Conservation (phyloP, 2,888 invertebrate species). For the Ophioninae sp. region DNA sequence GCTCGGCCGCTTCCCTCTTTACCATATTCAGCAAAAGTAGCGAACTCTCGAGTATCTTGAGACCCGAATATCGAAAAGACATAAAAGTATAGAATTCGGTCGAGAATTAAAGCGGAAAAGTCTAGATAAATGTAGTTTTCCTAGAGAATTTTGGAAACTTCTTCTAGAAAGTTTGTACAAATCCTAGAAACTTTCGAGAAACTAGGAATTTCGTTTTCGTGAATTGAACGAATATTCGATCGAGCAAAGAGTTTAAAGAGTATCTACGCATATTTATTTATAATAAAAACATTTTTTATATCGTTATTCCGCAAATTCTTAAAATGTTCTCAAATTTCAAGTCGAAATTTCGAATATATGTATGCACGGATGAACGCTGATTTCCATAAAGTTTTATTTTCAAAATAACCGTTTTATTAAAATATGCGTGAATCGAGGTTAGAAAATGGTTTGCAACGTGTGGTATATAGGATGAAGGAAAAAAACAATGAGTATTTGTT, state of each 20-base stretch:
- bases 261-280: background rate
- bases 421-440: background rate
- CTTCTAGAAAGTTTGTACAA: too few relatives aligned
- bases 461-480: background rate
- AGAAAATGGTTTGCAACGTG: background rate
- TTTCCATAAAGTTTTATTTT: background rate
- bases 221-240: background rate
- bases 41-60: slow-evolving; percentile 74
- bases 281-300: background rate
- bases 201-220: too few relatives aligned
- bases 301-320: background rate
- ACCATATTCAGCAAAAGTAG: slow-evolving; percentile 74
- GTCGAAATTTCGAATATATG: background rate
- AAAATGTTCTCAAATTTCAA: background rate
- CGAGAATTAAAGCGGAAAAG: background rate
- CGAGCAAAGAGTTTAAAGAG: background rate
- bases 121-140: background rate
- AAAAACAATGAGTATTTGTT: background rate
- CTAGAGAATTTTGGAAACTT: background rate
- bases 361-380: too few relatives aligned
- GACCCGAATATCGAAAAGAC: background rate
- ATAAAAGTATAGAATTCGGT: background rate
- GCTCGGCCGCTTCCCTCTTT: slow-evolving; percentile 73
- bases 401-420: background rate
- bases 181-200: too few relatives aligned